Base-by-base conservation (phyloP, 2,888 invertebrate species). In the Latrodectus hesperus region DNA sequence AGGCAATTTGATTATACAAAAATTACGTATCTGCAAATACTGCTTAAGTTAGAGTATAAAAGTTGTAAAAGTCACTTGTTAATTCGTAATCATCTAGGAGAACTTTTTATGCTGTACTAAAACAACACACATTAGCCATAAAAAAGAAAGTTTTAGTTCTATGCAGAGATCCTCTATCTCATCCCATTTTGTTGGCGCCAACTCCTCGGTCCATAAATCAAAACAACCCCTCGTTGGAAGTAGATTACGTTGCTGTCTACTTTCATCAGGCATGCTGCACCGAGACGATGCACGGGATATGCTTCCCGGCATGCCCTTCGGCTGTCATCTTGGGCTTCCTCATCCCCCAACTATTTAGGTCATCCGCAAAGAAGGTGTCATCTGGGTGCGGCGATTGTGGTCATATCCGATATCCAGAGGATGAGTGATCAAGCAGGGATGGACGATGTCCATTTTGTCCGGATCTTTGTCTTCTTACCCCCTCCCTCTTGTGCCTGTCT, bases 371-470 rank as follows among this genome's bases (percentile, higher is more conserved):
- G 60, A n/a, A 16, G 60, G 60, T 60, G 60, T 60, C 60, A 60
- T 12, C 60, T 60, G 3, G 60, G 60, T n/a, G 12, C 60, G n/a
- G n/a, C 12, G 60, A 60, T 16, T 60, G 14, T n/a, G 60, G 60
- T 60, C n/a, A n/a, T n/a, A 60, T 60, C 60, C 60, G 60, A n/a
- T 60, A n/a, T 60, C 60, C 60, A 60, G 60, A 16, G 60, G 60
- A 60, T n/a, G n/a, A 60, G n/a, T 16, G 60, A 60, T 60, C 60
- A n/a, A 60, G n/a, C 60, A 11, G n/a, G n/a, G n/a, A 11, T 60
- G n/a, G 60, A 60, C 6, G 10, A n/a, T 60, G 60, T 12, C 12
- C n/a, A n/a, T 60, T 60, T 60, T 60, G 60, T 60, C n/a, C 12
- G 6, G 60, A n/a, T 60, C 60, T 60, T 60, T 60, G 60, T 60